Evolutionary conservation across 2,797 vertebrate species (phyloP), one percentile per base, ranked within the genome.

Genomic region (Apodemus agrarius): DNA sequence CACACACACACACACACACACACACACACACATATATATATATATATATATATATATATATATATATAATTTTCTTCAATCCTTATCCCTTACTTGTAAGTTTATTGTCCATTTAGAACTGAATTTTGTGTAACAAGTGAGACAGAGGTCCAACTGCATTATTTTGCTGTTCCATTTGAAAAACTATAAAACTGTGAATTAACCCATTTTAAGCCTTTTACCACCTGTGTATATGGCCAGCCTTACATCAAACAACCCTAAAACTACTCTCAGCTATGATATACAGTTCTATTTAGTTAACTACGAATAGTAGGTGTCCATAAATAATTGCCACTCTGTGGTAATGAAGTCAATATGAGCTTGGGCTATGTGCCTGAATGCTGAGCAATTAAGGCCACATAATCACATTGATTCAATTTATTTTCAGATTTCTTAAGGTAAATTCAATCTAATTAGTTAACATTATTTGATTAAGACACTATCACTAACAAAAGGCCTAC

Each of bases 371-470:
- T 78, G 43, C 37, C 34, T 69, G 19, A 82, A 91, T 31, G 12
- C 34, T 89, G 31, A 93, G 43, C 34, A 83, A 91, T 57, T 80
- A 93, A 88, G n/a, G 21, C 22, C 63, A n/a, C 94, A 65, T 61
- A 80, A 90, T 69, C 21, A 88, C 84, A 91, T 59, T 80, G 57
- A 79, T 90, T 92, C 24, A 91, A 57, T 94, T 94, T 89, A 67
- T 79, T 87, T 97, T 83, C 89, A 95, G 43, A 86, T 69, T 49
- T 5, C 83, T 94, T 54, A 79, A 87, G 91, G 34, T n/a, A 83
- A 86, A 76, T 49, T 26, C 79, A 96, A 86, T 69, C 57, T 86
- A 65, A 21, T 89, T 59, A 76, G 74, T 94, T 82, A 82, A 94
- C 57, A 63, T 75, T 75, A 80, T 65, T 89, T 80, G 81, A 91